Evolutionary conservation across 2,797 vertebrate genomes (phyloP).

Genomic region (Sebastes trivittatus): DNA sequence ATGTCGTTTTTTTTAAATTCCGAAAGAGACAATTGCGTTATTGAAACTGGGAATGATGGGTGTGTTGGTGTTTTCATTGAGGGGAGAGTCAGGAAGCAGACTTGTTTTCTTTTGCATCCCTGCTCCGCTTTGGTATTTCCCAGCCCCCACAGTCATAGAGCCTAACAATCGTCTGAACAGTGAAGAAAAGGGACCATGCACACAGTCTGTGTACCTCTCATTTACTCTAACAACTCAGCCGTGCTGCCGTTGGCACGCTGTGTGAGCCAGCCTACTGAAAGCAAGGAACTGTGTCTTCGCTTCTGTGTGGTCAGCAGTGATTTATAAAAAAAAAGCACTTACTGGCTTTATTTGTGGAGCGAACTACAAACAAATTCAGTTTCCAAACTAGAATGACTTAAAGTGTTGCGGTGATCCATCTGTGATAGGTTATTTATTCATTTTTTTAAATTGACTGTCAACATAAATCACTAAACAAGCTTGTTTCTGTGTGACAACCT

Average conservation of each 20-base stretch:
- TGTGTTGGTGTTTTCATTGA: constrained; percentile 16
- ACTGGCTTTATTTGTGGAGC: neutral
- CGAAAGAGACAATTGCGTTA: neutral
- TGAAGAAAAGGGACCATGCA: neutral
- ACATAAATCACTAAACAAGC: neutral
- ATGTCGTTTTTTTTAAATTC: neutral
- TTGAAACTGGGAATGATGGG: neutral
- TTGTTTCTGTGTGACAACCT: neutral
- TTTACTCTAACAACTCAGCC: constrained; percentile 6
- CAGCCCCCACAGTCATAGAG: constrained; percentile 3
- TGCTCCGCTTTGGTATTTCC: neutral
- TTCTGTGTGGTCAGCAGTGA: neutral
- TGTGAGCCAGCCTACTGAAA: neutral
- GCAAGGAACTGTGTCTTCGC: neutral
- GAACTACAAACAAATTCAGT: neutral
- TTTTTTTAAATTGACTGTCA: neutral
- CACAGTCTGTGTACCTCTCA: neutral
- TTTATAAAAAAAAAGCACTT: neutral
- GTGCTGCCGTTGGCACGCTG: neutral
- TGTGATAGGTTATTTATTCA: neutral
- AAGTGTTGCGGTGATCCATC: neutral
- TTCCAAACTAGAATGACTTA: neutral
- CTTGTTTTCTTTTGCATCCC: constrained; percentile 19
- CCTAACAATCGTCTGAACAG: neutral
- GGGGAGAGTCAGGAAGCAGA: constrained; percentile 22